Evolutionary conservation across 2,888 invertebrate genomes (phyloP).

Genomic region (Agriopis leucophaearia): DNA sequence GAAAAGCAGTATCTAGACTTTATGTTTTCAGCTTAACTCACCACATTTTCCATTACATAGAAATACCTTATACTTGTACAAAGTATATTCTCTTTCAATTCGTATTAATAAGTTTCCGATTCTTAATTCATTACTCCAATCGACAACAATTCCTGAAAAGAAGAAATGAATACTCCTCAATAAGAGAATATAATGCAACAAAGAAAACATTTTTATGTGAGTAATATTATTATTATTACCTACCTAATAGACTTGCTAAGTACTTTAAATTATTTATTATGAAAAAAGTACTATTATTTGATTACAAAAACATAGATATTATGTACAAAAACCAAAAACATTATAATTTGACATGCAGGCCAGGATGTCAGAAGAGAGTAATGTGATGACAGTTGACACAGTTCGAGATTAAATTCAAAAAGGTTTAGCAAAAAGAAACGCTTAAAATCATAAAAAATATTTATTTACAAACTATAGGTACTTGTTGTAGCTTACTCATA

Average conservation of each 20-base stretch:
- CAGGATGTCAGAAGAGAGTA: background rate
- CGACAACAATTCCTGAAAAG: too few relatives aligned
- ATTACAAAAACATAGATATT: background rate
- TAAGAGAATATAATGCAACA: too few relatives aligned
- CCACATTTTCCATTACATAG: conserved; percentile 1
- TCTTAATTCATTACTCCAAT: too few relatives aligned
- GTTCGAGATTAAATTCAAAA: background rate
- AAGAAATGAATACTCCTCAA: too few relatives aligned
- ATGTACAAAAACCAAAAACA: too few relatives aligned
- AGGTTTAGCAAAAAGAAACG: background rate
- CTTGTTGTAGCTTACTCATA: too few relatives aligned
- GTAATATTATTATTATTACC: too few relatives aligned
- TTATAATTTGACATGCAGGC: background rate
- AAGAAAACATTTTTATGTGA: too few relatives aligned
- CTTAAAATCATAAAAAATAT: too few relatives aligned
- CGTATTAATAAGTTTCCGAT: too few relatives aligned
- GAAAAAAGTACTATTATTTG: background rate
- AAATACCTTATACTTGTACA: background rate
- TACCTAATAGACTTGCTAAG: background rate
- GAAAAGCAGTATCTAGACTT: too few relatives aligned
- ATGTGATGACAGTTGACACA: background rate
- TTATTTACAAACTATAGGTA: too few relatives aligned
- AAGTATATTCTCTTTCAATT: background rate
- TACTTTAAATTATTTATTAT: background rate
- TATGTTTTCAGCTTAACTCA: background rate